Evolutionary conservation across 2,113 vertebrate species (phyloP).

Genomic region (Carassius carassius): DNA sequence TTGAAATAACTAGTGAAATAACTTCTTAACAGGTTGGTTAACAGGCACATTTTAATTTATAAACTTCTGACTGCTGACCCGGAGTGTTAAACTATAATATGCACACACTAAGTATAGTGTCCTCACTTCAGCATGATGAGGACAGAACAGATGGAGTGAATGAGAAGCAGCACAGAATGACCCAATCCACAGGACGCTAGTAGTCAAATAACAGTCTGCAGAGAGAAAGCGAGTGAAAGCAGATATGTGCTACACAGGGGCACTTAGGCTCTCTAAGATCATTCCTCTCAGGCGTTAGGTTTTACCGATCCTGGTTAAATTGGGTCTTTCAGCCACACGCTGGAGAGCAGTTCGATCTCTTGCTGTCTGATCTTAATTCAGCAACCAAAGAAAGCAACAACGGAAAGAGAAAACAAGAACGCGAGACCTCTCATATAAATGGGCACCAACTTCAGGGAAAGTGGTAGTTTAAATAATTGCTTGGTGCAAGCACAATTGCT

Average conservation of each 20-base stretch:
- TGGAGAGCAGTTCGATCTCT: background rate
- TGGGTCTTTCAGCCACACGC: slow-evolving; percentile 9
- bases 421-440: background rate
- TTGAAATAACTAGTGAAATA: too few relatives aligned
- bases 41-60: too few relatives aligned
- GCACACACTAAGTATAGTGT: background rate
- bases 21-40: too few relatives aligned
- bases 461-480: background rate
- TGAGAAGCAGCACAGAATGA: background rate
- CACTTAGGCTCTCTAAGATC: slow-evolving; percentile 22
- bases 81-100: background rate
- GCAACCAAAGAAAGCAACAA: background rate
- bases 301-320: slow-evolving; percentile 6
- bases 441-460: background rate
- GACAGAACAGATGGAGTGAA: slow-evolving; percentile 11
- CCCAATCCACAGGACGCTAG: slow-evolving; percentile 13
- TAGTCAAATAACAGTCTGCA: background rate
- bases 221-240: background rate
- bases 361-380: background rate
- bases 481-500: background rate
- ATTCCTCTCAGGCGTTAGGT: background rate
- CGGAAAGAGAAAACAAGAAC: background rate
- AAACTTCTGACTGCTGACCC: too few relatives aligned
- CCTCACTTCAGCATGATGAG: background rate
- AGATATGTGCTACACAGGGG: background rate